These are phyloP conservation scores for Cremastinae sp. DNA, from an alignment of 2,888 invertebrate species.

Conservation along the genomic window DNA sequence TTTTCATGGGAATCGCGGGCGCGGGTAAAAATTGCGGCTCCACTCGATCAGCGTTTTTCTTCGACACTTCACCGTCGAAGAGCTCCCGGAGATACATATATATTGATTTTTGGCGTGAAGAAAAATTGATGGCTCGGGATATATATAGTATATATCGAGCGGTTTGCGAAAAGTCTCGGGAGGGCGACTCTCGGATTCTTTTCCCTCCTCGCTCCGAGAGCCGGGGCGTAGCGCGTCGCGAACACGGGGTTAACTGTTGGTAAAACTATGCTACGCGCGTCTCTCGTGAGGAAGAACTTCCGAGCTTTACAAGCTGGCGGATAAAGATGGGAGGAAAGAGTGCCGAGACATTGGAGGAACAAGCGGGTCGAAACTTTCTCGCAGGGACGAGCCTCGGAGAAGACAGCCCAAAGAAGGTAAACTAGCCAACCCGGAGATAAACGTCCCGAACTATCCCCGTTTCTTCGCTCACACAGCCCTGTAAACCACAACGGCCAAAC, in stretches of 20 bases:
- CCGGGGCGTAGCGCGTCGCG: neutral
- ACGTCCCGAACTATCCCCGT: constrained; percentile 54
- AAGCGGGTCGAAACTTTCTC: constrained; percentile 46
- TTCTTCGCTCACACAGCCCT: constrained; percentile 36
- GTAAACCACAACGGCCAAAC: constrained; percentile 63
- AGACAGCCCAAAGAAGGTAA: constrained; percentile 17
- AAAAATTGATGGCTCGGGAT: no score
- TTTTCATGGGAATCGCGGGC: no score
- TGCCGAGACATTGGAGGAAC: constrained; percentile 19
- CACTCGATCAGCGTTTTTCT: neutral
- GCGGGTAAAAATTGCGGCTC: no score
- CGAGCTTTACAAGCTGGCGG: constrained; percentile 19
- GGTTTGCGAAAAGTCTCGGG: constrained; percentile 33
- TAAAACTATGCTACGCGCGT: constrained; percentile 47
- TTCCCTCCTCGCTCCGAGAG: constrained; percentile 7
- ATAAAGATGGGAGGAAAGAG: constrained; percentile 1
- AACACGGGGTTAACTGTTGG: constrained; percentile 2
- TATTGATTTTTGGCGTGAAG: no score
- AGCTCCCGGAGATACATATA: no score
- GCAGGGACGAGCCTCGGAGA: constrained; percentile 25
- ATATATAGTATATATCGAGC: neutral
- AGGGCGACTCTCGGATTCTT: neutral
- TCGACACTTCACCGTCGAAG: neutral
- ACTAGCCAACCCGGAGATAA: constrained; percentile 56
- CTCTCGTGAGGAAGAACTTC: constrained; percentile 30